Evolutionary conservation across 2,888 invertebrate species (phyloP).

Genomic region (Protonemura montana): DNA sequence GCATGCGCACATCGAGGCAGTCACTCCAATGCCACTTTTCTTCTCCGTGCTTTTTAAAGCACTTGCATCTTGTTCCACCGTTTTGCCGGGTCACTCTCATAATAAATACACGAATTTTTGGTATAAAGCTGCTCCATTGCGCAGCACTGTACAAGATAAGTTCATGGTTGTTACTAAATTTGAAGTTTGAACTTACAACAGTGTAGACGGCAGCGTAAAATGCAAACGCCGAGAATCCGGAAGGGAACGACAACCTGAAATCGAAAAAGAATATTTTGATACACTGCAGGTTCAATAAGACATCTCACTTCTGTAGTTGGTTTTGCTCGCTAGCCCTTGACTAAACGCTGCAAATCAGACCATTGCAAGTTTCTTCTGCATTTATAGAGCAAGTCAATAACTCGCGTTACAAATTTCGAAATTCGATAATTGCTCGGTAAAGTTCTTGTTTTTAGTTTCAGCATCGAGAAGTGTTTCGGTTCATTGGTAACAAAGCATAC

Average conservation of each 20-base stretch:
- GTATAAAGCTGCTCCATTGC: too few relatives aligned
- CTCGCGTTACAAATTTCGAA: neutral
- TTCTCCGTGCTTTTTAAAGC: too few relatives aligned
- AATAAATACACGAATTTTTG: too few relatives aligned
- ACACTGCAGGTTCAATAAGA: neutral
- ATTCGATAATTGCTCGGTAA: neutral
- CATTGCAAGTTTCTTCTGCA: neutral
- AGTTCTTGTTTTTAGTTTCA: neutral
- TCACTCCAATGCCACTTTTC: too few relatives aligned
- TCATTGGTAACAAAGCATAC: neutral
- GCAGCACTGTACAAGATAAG: too few relatives aligned
- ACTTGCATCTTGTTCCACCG: too few relatives aligned
- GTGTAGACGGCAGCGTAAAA: conserved; percentile 86
- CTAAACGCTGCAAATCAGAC: neutral
- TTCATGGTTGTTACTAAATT: too few relatives aligned
- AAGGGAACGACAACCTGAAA: conserved; percentile 82
- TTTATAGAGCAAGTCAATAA: neutral
- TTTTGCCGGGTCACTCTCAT: too few relatives aligned
- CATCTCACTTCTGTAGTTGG: neutral
- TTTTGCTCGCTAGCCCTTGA: neutral
- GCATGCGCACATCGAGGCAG: too few relatives aligned
- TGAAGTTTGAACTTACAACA: conserved; percentile 67
- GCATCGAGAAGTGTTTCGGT: too few relatives aligned
- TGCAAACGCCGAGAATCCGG: conserved; percentile 90
- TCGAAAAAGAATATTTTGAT: neutral